phyloP scores from a whole-genome alignment of 2,797 vertebrate genomes.

The Malurus leucopterus region DNA sequence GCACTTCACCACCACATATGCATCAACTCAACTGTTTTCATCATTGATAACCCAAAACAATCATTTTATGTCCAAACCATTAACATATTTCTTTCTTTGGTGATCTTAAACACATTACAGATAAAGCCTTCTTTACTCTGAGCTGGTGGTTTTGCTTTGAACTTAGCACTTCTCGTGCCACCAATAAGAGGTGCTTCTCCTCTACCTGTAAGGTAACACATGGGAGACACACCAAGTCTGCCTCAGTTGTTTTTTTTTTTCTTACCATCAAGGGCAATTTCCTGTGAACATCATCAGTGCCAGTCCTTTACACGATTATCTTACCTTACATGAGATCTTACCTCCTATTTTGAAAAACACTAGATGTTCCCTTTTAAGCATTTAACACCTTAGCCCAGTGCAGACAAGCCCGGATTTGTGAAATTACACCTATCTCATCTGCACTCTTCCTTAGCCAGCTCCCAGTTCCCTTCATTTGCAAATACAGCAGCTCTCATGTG shows the following conservation, averaged over 20 bases:
- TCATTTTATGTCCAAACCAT: background rate
- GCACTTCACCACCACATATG: background rate
- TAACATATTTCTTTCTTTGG: background rate
- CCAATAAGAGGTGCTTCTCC: background rate
- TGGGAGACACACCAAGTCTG: background rate
- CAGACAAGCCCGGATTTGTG: background rate
- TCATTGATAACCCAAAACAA: background rate
- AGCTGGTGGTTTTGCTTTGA: background rate
- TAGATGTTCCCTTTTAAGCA: background rate
- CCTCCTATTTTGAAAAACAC: background rate
- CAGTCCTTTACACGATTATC: background rate
- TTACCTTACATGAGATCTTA: background rate
- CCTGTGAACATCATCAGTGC: background rate
- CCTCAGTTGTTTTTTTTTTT: background rate
- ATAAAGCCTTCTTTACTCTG: background rate
- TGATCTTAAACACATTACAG: background rate
- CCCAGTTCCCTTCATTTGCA: background rate
- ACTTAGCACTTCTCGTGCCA: background rate
- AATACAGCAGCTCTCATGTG: background rate
- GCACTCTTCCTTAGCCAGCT: background rate
- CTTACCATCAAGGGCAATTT: background rate
- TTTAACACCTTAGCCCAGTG: fast-evolving
- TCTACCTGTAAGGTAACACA: background rate
- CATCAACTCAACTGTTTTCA: background rate
- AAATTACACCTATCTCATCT: background rate